phyloP scores from a whole-genome alignment of 1,140 invertebrate species.

The Drosophila repletoides region DNA sequence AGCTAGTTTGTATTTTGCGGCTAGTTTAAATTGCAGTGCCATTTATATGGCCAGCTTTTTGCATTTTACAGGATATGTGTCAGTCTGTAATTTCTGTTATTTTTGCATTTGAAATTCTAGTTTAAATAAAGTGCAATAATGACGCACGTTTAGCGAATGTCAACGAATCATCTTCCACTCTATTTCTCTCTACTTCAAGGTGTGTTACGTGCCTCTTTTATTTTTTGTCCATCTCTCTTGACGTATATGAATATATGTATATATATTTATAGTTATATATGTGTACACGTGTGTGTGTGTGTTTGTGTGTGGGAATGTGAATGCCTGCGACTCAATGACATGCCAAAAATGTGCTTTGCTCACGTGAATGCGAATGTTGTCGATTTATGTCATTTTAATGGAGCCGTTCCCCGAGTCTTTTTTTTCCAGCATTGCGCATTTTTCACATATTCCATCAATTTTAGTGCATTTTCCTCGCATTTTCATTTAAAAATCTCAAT shows the following conservation, averaged over 20 bases:
- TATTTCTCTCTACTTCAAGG: too few species aligned
- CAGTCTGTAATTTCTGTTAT: background rate
- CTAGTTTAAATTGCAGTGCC: too few species aligned
- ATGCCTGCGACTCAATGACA: conserved; percentile 19
- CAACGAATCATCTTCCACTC: background rate
- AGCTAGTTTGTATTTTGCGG: too few species aligned
- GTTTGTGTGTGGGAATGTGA: conserved; percentile 4
- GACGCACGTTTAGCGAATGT: conserved; percentile 15
- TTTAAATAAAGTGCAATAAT: background rate
- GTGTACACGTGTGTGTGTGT: background rate
- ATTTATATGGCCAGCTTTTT: too few species aligned
- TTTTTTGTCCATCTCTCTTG: background rate
- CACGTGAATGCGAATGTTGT: conserved; percentile 41
- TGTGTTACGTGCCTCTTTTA: background rate
- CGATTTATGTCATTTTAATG: conserved; percentile 54
- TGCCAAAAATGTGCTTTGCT: conserved; percentile 42
- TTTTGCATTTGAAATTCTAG: background rate
- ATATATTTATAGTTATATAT: conserved; percentile 1
- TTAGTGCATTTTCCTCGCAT: too few species aligned
- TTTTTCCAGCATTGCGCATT: background rate
- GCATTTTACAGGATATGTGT: background rate
- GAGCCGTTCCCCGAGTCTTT: conserved; percentile 19
- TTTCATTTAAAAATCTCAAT: conserved; percentile 17
- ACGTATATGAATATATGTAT: conserved; percentile 17
- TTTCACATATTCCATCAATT: background rate